phyloP scores from a whole-genome alignment of 2,888 invertebrate species.

The Aspidiotus rigidus region DNA sequence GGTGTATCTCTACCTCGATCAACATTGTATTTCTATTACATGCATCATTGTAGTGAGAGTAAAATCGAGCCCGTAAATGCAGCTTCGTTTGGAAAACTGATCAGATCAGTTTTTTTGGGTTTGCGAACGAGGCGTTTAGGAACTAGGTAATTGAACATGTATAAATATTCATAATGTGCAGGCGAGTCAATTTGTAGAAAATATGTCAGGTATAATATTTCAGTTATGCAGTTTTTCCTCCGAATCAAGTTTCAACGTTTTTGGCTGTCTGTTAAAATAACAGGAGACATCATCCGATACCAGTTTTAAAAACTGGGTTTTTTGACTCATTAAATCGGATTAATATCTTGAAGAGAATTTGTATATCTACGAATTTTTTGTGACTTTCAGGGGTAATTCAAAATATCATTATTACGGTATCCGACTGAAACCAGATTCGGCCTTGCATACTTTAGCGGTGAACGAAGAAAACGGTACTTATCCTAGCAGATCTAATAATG shows the following conservation, averaged over 20 bases:
- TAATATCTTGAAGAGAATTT: too few species aligned
- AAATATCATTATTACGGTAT: constrained; percentile 99
- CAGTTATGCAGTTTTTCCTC: too few species aligned
- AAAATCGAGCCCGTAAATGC: constrained; percentile 98
- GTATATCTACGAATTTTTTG: not conserved
- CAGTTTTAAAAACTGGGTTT: too few species aligned
- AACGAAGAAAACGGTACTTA: constrained; percentile 46
- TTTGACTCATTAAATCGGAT: too few species aligned
- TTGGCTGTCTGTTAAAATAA: too few species aligned
- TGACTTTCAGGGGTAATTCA: constrained; percentile 71
- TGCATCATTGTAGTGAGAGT: constrained; percentile 85
- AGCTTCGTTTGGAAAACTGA: constrained; percentile 97
- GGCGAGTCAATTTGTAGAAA: too few species aligned
- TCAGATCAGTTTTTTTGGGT: constrained; percentile 94
- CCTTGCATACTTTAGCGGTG: constrained; percentile 50
- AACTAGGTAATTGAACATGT: constrained; percentile 60
- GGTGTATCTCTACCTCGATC: constrained; percentile 87
- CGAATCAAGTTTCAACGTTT: too few species aligned
- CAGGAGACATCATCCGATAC: too few species aligned
- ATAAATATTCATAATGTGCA: too few species aligned
- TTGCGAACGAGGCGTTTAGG: constrained; percentile 88
- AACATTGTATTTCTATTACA: constrained; percentile 92
- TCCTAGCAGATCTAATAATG: constrained; percentile 32
- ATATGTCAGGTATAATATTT: too few species aligned
- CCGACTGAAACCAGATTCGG: constrained; percentile 80